These are phyloP conservation scores for Trichopoda pennipes DNA, from an alignment of 2,888 invertebrate genomes.

Conservation along the genomic window DNA sequence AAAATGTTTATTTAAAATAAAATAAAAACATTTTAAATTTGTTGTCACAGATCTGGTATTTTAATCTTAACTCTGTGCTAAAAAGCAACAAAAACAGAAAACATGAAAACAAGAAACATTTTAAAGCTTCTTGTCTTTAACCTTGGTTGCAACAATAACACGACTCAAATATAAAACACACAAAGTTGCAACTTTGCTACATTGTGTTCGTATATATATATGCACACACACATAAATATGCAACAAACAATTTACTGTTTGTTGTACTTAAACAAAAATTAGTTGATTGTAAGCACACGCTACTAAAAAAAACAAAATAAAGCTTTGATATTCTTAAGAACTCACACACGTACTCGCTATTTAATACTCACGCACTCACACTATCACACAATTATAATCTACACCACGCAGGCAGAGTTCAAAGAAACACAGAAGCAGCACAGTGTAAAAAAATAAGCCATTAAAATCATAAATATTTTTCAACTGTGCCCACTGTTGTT, in stretches of 20 bases:
- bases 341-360: background rate
- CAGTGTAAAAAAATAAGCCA: background rate
- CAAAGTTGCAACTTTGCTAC: conserved; percentile 55
- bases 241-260: conserved; percentile 30
- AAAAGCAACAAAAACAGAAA: background rate
- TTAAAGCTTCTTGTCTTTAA: conserved; percentile 68
- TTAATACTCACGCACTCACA: conserved; percentile 12
- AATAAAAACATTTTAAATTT: conserved; percentile 34
- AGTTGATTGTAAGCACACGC: conserved; percentile 68
- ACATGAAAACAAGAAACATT: conserved; percentile 47
- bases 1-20: conserved; percentile 33
- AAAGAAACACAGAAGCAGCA: background rate
- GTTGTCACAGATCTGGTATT: conserved; percentile 35
- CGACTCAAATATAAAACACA: conserved; percentile 39
- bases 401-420: background rate
- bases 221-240: background rate
- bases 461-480: background rate
- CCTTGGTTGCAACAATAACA: conserved; percentile 58
- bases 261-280: conserved; percentile 59
- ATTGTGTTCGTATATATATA: background rate
- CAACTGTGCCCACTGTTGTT: background rate
- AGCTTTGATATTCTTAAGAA: conserved; percentile 17
- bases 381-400: background rate
- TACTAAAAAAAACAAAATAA: conserved; percentile 33
- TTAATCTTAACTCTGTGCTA: conserved; percentile 41